phyloP scores from a whole-genome alignment of 2,113 vertebrate genomes.

The Pycnonotus jocosus region DNA sequence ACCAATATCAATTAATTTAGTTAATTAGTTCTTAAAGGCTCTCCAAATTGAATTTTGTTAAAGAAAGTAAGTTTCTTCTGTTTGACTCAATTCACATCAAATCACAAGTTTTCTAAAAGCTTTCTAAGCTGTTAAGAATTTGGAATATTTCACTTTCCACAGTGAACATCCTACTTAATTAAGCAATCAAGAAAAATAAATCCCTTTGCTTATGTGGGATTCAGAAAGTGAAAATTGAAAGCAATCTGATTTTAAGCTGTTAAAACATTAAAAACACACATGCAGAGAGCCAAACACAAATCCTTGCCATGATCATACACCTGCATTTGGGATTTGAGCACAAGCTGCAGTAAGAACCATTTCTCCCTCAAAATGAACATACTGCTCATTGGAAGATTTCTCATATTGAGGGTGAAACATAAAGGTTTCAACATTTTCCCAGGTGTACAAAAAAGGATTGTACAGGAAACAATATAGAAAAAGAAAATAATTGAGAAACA shows the following conservation, averaged over 20 bases:
- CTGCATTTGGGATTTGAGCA: not conserved
- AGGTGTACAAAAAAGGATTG: not conserved
- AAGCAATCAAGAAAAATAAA: slow-evolving; percentile 54
- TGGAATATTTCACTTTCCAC: not conserved
- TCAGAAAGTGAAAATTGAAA: slow-evolving; percentile 13
- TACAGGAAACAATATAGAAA: not conserved
- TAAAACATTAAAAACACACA: not conserved
- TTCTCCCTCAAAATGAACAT: not conserved
- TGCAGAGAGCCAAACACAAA: not conserved
- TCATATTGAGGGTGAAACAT: not conserved
- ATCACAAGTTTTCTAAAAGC: slow-evolving; percentile 6
- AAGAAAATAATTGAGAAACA: not conserved
- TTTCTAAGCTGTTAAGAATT: slow-evolving; percentile 5
- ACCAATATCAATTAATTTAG: not conserved
- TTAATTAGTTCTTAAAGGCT: slow-evolving; percentile 21
- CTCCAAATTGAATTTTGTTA: not conserved
- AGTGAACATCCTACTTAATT: slow-evolving; percentile 38
- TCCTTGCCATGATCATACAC: not conserved
- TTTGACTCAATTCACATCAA: not conserved
- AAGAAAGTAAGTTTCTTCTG: not conserved
- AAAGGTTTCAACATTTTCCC: not conserved
- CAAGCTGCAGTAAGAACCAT: not conserved
- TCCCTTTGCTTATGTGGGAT: slow-evolving; percentile 29
- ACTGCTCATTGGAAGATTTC: not conserved
- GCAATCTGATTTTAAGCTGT: not conserved